Evolutionary conservation across 2,113 vertebrate species (phyloP).

Genomic region (Rhinoderma darwinii): DNA sequence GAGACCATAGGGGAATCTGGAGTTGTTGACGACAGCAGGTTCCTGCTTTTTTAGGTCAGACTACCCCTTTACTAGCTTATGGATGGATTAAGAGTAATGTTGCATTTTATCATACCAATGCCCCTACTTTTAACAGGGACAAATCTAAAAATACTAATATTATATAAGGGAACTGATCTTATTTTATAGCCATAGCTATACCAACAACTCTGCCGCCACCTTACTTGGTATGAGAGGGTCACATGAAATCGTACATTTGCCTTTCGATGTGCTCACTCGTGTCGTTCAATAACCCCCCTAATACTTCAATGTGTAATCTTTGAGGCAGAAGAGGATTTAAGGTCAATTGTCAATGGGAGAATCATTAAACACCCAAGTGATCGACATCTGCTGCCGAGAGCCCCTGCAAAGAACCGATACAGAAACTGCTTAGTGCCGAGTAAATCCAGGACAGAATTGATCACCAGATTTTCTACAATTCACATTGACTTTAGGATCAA

Average conservation of each 20-base stretch:
- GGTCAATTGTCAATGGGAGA: background rate
- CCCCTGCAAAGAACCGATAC: background rate
- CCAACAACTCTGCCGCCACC: no score
- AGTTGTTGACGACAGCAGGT: no score
- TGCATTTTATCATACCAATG: no score
- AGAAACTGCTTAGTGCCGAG: background rate
- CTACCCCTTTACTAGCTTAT: no score
- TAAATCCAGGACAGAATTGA: conserved; percentile 47
- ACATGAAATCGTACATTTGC: background rate
- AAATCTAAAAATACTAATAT: no score
- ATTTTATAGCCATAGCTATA: no score
- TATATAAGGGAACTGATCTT: no score
- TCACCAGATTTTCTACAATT: background rate
- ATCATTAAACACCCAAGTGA: background rate
- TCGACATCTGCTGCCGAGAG: conserved; percentile 10
- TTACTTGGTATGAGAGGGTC: no score
- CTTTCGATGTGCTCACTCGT: background rate
- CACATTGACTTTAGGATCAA: background rate
- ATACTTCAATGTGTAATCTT: conserved; percentile 39
- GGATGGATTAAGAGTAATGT: no score
- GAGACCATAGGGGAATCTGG: no score
- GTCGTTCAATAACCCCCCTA: conserved; percentile 13
- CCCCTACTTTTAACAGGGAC: no score
- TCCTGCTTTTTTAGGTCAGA: no score
- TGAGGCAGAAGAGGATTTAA: conserved; percentile 44